Base-by-base conservation (phyloP, 2,113 vertebrate species). In the Pseudolaguvia tuberculata region DNA sequence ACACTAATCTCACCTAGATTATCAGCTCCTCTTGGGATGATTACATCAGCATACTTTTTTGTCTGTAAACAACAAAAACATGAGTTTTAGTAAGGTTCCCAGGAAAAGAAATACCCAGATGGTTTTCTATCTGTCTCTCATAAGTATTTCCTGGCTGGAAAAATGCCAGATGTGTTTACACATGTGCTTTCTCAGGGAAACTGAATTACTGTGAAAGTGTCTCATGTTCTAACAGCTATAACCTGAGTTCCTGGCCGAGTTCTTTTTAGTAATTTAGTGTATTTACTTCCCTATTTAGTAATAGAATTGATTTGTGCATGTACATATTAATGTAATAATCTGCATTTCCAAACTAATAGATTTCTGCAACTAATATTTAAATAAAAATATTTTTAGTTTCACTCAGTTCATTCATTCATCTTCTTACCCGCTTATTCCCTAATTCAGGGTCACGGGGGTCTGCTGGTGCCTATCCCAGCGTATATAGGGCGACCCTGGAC, bases 11-110 rank as follows among this genome's bases (percentile, higher is more conserved):
- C 83, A 98, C 96, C 96, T 65, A 94, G 85, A 59, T 98, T 98
- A 83, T 97, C 94, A 56, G 90, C 94, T 80, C 96, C 96, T 85
- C 94, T 92, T 27, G 96, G 95, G 88, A 98, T 97, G 81, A 98
- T 98, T 82, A 98, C 95, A 0, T 97, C 96, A 6, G 96, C 96
- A 0, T 97, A 97, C 78, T 97, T 97, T 90, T 98, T 98, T n/a
- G 96, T 97, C 95, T 98, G 80, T n/a, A 78, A 51, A 20, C 14
- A 72, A 42, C 56, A 67, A 53, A 18, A 80, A 69, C 61, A 78
- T 17, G 31, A 2, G 47, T 31, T 47, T 59, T 47, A 29, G 14
- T 23, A 47, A 35, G 65, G 25, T 67, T 63, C 70, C 21, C 66
- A 17, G 47, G 72, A 51, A 14, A 70, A 58, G 55, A n/a, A 61